Evolutionary conservation across 1,140 invertebrate genomes (phyloP).

Genomic region (Tetragnatha versicolor): DNA sequence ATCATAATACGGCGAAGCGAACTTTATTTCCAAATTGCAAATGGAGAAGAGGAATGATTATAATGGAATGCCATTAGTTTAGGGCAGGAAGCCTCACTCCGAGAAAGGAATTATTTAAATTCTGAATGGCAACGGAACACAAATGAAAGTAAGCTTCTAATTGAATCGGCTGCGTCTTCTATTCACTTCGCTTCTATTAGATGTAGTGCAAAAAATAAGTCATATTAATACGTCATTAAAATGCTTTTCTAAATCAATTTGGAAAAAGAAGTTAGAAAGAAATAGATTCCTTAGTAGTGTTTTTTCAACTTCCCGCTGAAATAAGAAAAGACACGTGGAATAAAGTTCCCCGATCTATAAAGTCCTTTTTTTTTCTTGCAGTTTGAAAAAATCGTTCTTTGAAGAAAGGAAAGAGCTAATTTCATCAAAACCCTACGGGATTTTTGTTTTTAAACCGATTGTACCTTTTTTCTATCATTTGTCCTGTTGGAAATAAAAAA

Average conservation of each 20-base stretch:
- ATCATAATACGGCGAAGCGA: no score
- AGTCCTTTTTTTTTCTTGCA: neutral
- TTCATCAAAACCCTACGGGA: constrained; percentile 28
- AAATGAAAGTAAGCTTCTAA: constrained; percentile 6
- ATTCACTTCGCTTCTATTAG: neutral
- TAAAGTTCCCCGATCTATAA: neutral
- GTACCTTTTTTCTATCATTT: neutral
- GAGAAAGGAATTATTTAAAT: neutral
- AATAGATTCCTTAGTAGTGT: constrained; percentile 1
- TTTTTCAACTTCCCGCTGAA: constrained; percentile 1
- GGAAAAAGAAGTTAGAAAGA: constrained; percentile 28
- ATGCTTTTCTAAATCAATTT: constrained; percentile 34
- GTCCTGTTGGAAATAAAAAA: neutral
- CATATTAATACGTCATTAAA: constrained; percentile 36
- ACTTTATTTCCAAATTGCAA: no score
- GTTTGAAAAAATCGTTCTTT: neutral
- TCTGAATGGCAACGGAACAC: no score
- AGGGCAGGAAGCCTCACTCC: neutral
- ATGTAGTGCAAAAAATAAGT: neutral
- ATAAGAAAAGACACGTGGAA: neutral
- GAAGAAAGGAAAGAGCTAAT: constrained; percentile 1
- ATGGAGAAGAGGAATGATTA: constrained; percentile 13
- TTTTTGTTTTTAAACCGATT: constrained; percentile 27
- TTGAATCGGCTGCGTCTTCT: constrained; percentile 4
- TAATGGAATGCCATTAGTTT: constrained; percentile 35